Conservation (phyloP, 2,888 invertebrate genomes). For the Aphodius sticticus region DNA sequence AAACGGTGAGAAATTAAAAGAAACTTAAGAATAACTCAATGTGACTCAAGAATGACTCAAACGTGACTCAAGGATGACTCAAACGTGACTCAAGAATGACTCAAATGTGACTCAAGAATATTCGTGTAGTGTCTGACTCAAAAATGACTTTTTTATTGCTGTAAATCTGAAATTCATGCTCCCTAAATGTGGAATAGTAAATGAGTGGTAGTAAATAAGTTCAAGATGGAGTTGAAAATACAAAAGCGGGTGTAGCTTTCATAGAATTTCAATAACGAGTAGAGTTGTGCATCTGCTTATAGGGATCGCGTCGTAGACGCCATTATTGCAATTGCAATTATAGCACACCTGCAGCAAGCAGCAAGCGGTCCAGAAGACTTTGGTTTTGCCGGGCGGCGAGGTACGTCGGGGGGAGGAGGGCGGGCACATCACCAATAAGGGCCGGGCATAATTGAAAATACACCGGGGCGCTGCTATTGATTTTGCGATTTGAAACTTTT, state of each 20-base stretch:
- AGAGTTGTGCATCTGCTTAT: slow-evolving; percentile 19
- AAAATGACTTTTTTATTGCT: too few species aligned
- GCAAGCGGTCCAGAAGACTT: slow-evolving; percentile 5
- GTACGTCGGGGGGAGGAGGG: too few species aligned
- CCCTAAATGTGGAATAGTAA: too few species aligned
- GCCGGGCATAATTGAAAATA: slow-evolving; percentile 4
- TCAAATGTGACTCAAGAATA: too few species aligned
- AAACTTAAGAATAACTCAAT: too few species aligned
- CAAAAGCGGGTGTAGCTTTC: background rate
- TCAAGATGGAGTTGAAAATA: background rate
- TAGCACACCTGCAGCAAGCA: slow-evolving; percentile 16
- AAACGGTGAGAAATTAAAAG: too few species aligned
- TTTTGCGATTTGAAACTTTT: slow-evolving; percentile 4
- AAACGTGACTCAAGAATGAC: too few species aligned
- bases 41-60: too few species aligned
- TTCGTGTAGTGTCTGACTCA: too few species aligned
- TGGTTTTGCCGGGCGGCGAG: background rate
- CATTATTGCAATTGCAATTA: slow-evolving; percentile 22
- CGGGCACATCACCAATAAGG: background rate
- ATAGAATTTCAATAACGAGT: slow-evolving; percentile 16
- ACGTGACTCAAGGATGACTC: too few species aligned
- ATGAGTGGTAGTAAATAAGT: too few species aligned
- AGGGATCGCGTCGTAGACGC: background rate
- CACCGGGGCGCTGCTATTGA: background rate
- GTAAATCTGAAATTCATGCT: too few species aligned